These are phyloP conservation scores for Allobates femoralis DNA, from an alignment of 2,797 vertebrate genomes.

Conservation along the genomic window DNA sequence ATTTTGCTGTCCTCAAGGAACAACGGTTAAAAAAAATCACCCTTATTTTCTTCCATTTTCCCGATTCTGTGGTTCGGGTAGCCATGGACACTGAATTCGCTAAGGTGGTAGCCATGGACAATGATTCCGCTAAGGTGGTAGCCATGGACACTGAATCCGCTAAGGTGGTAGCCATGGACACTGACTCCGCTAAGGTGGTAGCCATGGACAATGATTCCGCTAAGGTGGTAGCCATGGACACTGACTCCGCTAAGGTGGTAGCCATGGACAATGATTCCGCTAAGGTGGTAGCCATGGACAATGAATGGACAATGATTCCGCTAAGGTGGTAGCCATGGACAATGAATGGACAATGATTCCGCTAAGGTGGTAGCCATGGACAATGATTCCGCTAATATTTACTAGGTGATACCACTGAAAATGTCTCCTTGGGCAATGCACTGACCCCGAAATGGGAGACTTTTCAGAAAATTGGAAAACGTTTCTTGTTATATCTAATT, in stretches of 20 bases:
- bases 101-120: not conserved
- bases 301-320: too few species aligned
- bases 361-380: not conserved
- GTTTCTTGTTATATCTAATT: not conserved
- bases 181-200: too few species aligned
- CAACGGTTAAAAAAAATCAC: constrained; percentile 7
- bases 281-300: not conserved
- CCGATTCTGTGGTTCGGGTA: constrained; percentile 23
- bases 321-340: not conserved
- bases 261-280: not conserved
- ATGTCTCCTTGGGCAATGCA: not conserved
- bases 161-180: not conserved
- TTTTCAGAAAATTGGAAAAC: constrained; percentile 6
- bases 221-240: not conserved
- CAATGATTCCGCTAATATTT: not conserved
- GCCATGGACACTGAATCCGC: not conserved
- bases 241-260: too few species aligned
- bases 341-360: too few species aligned
- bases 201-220: not conserved
- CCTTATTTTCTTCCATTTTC: constrained; percentile 19
- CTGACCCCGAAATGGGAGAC: not conserved
- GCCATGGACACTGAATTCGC: not conserved
- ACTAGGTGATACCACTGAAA: not conserved
- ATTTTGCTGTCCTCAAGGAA: not conserved
- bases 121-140: too few species aligned